A percentile compares a stretch with the other conserved stretches of the same genome.
Evolutionary conservation across 2,888 invertebrate genomes (phyloP).

Genomic region (Asteroscopus sphinx): DNA sequence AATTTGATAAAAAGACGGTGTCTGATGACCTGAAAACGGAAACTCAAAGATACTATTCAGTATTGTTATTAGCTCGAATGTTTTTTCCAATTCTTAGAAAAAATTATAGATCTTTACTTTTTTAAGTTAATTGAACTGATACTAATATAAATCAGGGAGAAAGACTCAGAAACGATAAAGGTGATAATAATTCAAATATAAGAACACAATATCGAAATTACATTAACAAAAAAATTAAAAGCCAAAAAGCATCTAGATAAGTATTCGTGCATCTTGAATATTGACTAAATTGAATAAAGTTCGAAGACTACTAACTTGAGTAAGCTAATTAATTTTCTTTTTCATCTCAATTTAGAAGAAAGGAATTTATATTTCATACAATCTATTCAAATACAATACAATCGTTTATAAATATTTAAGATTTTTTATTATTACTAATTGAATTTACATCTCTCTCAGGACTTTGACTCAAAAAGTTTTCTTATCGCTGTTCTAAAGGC

Average conservation of each 20-base stretch:
- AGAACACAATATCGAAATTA: no score
- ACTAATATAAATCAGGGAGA: background rate
- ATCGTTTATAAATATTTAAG: background rate
- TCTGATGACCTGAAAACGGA: no score
- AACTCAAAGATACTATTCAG: no score
- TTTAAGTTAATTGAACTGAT: slow-evolving; percentile 6
- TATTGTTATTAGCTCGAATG: slow-evolving; percentile 1
- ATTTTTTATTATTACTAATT: background rate
- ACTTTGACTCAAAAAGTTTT: background rate
- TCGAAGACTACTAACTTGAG: no score
- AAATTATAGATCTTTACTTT: no score
- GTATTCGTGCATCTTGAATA: no score
- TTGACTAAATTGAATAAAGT: no score
- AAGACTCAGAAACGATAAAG: background rate
- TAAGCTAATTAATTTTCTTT: no score
- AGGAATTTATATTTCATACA: background rate
- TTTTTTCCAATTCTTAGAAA: slow-evolving; percentile 4
- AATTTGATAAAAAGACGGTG: no score
- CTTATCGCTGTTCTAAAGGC: slow-evolving; percentile 2
- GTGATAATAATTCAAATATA: background rate
- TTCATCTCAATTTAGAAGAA: background rate
- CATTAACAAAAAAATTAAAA: no score
- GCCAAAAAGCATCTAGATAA: no score
- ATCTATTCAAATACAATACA: background rate
- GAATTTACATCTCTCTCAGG: background rate